These are phyloP conservation scores for Rhagonycha lutea DNA, from an alignment of 2,888 invertebrate genomes.

Conservation along the genomic window DNA sequence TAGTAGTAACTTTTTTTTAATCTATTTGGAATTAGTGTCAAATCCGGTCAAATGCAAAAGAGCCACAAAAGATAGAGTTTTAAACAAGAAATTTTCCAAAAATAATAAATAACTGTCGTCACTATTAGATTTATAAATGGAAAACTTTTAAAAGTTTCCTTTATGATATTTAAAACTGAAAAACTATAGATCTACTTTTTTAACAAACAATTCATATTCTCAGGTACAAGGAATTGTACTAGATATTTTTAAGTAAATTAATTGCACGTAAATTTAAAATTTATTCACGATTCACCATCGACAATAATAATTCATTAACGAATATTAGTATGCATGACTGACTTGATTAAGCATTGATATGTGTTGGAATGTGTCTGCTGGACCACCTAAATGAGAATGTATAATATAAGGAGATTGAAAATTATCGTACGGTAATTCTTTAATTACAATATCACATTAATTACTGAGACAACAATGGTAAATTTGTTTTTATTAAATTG, in stretches of 20 bases:
- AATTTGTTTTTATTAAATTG: background rate
- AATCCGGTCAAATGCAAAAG: background rate
- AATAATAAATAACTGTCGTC: too few species aligned
- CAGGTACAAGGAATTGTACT: background rate
- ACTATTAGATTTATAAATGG: too few species aligned
- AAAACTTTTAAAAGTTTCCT: too few species aligned
- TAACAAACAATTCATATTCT: background rate
- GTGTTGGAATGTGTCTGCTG: slow-evolving; percentile 13
- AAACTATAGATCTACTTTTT: too few species aligned
- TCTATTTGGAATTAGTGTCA: background rate
- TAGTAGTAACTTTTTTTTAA: too few species aligned
- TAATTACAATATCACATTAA: background rate
- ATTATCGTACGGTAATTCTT: background rate
- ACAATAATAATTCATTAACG: slow-evolving; percentile 11
- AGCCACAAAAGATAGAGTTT: background rate
- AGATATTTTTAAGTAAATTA: background rate
- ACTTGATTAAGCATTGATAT: slow-evolving; percentile 2
- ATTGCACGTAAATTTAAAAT: slow-evolving; percentile 6
- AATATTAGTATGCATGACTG: slow-evolving; percentile 6
- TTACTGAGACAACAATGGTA: background rate
- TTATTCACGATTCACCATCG: slow-evolving; percentile 5
- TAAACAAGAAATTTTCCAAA: background rate
- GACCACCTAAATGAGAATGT: slow-evolving; percentile 3
- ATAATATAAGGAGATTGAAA: background rate
- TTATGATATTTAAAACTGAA: too few species aligned